A percentile compares a stretch with the other conserved stretches of the same genome.
These are phyloP conservation scores for Polyploca ridens DNA, from an alignment of 2,888 invertebrate species.

Conservation along the genomic window DNA sequence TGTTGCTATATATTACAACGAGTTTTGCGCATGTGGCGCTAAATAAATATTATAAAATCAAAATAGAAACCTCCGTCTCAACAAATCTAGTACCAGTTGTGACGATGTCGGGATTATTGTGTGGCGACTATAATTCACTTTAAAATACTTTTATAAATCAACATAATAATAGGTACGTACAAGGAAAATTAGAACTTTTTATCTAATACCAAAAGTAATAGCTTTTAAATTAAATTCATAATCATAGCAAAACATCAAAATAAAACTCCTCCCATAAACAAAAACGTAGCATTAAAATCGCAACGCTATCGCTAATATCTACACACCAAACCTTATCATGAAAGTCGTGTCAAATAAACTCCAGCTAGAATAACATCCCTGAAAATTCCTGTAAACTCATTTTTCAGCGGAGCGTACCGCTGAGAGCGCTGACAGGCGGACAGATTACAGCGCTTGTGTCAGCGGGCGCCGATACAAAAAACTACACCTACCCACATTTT, in stretches of 20 bases:
- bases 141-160: too few relatives aligned
- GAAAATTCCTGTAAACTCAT: slow-evolving; percentile 60
- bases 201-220: too few relatives aligned
- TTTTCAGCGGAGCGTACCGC: slow-evolving; percentile 46
- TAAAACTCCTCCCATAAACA: not conserved
- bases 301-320: not conserved
- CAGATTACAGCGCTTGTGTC: slow-evolving; percentile 15
- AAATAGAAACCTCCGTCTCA: too few relatives aligned
- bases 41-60: too few relatives aligned
- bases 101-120: too few relatives aligned
- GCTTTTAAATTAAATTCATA: too few relatives aligned
- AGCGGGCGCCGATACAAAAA: slow-evolving; percentile 12
- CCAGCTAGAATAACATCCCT: slow-evolving; percentile 28
- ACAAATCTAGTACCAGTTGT: too few relatives aligned
- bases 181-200: too few relatives aligned
- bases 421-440: slow-evolving; percentile 9
- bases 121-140: too few relatives aligned
- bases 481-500: slow-evolving; percentile 6
- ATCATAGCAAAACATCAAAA: not conserved
- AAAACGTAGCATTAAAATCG: not conserved
- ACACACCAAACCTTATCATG: slow-evolving; percentile 16
- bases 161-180: too few relatives aligned
- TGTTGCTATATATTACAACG: too few relatives aligned
- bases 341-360: slow-evolving; percentile 36
- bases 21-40: too few relatives aligned